Conservation (phyloP, 2,797 vertebrate species). For the Pterois miles region DNA sequence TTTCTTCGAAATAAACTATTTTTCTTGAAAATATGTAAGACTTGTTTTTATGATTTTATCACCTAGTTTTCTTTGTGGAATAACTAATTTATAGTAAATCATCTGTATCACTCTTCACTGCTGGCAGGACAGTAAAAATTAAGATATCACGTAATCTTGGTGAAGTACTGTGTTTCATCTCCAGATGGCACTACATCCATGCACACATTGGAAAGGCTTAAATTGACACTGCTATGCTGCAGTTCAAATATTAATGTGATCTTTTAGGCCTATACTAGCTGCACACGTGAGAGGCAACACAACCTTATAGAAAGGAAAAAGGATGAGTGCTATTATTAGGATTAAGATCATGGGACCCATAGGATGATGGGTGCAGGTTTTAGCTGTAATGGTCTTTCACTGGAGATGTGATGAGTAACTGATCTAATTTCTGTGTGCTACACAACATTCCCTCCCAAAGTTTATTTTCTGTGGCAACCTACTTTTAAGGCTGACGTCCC, state of each 20-base stretch:
- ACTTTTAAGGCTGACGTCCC: constrained; percentile 14
- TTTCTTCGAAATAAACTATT: constrained; percentile 28
- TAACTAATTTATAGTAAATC: neutral
- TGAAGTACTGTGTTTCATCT: constrained; percentile 12
- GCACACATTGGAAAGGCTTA: neutral
- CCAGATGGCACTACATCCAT: constrained; percentile 42
- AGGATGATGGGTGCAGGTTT: neutral
- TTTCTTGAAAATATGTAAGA: neutral
- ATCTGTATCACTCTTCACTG: neutral
- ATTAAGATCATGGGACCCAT: neutral
- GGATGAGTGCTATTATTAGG: neutral
- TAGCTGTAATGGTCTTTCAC: neutral
- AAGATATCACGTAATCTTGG: neutral
- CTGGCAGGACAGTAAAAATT: neutral
- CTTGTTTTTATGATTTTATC: neutral
- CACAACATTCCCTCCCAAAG: neutral
- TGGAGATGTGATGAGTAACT: neutral
- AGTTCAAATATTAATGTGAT: constrained; percentile 1
- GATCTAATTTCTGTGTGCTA: neutral
- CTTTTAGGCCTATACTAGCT: neutral
- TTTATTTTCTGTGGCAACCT: constrained; percentile 27
- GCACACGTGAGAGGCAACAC: neutral
- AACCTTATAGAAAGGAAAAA: neutral
- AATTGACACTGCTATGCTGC: neutral
- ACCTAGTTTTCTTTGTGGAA: neutral